Conservation (phyloP, 23 tunicate genomes). For the Ascidia mentula region DNA sequence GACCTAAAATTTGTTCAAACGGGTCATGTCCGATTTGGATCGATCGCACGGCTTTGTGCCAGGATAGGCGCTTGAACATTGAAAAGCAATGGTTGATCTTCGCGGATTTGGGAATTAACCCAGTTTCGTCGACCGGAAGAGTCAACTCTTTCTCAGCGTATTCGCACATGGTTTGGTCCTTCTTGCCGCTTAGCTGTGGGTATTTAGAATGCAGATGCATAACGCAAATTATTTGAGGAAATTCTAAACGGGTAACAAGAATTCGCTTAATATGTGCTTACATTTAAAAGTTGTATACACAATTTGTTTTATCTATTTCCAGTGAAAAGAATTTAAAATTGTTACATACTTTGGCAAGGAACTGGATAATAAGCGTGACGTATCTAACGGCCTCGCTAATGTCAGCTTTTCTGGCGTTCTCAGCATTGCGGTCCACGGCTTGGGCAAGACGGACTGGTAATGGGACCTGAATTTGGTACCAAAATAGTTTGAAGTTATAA, state of each 20-base stretch:
- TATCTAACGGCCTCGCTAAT: conserved; percentile 61
- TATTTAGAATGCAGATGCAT: conserved; percentile 1
- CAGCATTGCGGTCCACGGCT: conserved; percentile 13
- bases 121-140: conserved; percentile 44
- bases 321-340: too few relatives aligned
- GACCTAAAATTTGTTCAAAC: conserved; percentile 30
- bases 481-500: background rate
- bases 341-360: conserved; percentile 43
- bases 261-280: too few relatives aligned
- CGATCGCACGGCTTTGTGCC: conserved; percentile 62
- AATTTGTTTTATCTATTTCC: too few relatives aligned
- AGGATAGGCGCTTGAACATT: conserved; percentile 66
- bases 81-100: conserved; percentile 48
- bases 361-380: conserved; percentile 34
- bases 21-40: conserved; percentile 64
- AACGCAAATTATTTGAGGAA: background rate
- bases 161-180: conserved; percentile 30
- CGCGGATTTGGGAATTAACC: conserved; percentile 54
- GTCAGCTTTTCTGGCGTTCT: conserved; percentile 28
- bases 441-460: conserved; percentile 25
- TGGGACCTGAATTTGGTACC: conserved; percentile 9
- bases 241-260: too few relatives aligned
- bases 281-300: too few relatives aligned
- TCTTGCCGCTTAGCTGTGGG: conserved; percentile 12
- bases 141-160: conserved; percentile 56